Percentiles rank a stretch among this genome's conserved stretches.
Conservation (phyloP, 1,140 invertebrate genomes). For the Drosophila pseudoananassae region DNA sequence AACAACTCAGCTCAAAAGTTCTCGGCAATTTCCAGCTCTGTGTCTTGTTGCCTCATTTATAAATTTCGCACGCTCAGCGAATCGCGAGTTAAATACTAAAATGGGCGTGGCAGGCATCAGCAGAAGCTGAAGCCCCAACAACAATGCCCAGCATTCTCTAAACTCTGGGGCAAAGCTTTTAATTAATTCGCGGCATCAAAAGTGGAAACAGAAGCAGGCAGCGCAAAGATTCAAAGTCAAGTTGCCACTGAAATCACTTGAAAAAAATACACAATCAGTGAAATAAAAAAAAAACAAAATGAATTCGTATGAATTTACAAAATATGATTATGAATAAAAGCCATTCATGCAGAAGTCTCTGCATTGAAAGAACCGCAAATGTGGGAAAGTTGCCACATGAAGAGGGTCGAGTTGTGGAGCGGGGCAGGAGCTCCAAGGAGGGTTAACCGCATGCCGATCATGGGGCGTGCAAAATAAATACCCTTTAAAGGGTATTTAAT, state of each 20-base stretch:
- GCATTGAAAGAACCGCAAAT: constrained; percentile 51
- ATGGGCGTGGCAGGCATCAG: constrained; percentile 28
- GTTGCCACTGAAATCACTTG: constrained; percentile 47
- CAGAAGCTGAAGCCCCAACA: constrained; percentile 9
- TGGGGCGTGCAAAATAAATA: constrained; percentile 66
- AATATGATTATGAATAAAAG: constrained; percentile 73
- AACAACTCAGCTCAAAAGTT: constrained; percentile 41
- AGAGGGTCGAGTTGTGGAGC: constrained; percentile 22
- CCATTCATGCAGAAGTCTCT: constrained; percentile 68
- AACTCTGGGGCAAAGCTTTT: constrained; percentile 59
- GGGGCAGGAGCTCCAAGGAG: constrained; percentile 15
- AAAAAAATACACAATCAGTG: constrained; percentile 14
- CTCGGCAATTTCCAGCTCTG: not conserved
- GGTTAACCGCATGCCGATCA: constrained; percentile 64
- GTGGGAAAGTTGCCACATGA: constrained; percentile 48
- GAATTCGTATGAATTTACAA: constrained; percentile 51
- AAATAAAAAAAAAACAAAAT: constrained; percentile 8
- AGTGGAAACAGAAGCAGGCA: constrained; percentile 34
- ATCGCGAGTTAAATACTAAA: constrained; percentile 42
- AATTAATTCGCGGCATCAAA: constrained; percentile 69
- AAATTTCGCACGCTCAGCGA: constrained; percentile 45
- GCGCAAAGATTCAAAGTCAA: constrained; percentile 67
- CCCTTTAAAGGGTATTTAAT: constrained; percentile 78
- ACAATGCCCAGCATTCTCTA: constrained; percentile 68
- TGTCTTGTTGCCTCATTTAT: constrained; percentile 27